Evolutionary conservation across 2,888 invertebrate genomes (phyloP).

Genomic region (Rhodophaea formosa): DNA sequence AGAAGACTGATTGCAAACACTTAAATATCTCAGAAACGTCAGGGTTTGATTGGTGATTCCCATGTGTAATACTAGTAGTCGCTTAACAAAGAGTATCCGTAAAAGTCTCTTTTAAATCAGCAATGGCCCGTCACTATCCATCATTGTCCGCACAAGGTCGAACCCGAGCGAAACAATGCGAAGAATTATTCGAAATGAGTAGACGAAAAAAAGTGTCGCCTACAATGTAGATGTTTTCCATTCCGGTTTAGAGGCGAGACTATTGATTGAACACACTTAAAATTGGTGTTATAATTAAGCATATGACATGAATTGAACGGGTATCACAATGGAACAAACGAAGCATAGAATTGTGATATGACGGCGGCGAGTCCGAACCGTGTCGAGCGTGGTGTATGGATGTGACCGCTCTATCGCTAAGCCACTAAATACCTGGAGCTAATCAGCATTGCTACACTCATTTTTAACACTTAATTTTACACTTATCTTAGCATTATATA

Average conservation of each 20-base stretch:
- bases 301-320: constrained; percentile 76
- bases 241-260: constrained; percentile 51
- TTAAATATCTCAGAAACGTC: constrained; percentile 69
- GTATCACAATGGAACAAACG: constrained; percentile 75
- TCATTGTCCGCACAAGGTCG: constrained; percentile 66
- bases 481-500: constrained; percentile 75
- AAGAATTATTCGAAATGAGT: constrained; percentile 42
- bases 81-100: constrained; percentile 45
- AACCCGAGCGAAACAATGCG: constrained; percentile 51
- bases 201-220: constrained; percentile 17
- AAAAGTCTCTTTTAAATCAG: constrained; percentile 47
- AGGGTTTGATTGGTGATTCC: constrained; percentile 77
- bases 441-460: constrained; percentile 80
- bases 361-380: constrained; percentile 68
- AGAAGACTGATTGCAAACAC: constrained; percentile 65
- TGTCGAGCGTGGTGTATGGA: constrained; percentile 60
- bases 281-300: constrained; percentile 75
- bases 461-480: constrained; percentile 81
- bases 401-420: constrained; percentile 72
- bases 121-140: constrained; percentile 53
- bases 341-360: constrained; percentile 75
- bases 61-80: constrained; percentile 80
- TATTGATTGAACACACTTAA: constrained; percentile 63
- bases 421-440: constrained; percentile 77
- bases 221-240: constrained; percentile 23